phyloP scores from a whole-genome alignment of 2,888 invertebrate species.

The Protonemura montana region DNA sequence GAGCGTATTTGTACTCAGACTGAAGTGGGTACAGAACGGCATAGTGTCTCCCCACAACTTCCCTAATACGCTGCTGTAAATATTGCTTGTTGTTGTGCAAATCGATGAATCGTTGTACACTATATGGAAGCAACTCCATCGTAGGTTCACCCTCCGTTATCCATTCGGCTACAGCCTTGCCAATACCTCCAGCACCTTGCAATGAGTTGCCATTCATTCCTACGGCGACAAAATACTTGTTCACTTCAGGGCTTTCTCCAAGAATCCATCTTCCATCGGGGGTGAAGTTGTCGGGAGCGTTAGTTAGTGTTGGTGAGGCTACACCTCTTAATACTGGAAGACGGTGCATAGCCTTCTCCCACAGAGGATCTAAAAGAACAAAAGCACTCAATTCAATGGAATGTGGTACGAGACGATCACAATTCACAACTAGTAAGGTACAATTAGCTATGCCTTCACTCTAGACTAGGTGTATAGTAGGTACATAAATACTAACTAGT shows the following conservation, averaged over 20 bases:
- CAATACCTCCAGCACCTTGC: constrained; percentile 75
- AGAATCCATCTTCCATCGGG: constrained; percentile 75
- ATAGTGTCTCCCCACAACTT: constrained; percentile 71
- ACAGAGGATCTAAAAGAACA: constrained; percentile 59
- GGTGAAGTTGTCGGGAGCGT: constrained; percentile 75
- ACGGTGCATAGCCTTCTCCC: constrained; percentile 64
- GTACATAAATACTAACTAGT: too few species aligned
- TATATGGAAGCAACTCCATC: constrained; percentile 68
- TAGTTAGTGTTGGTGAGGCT: constrained; percentile 64
- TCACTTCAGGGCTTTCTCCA: constrained; percentile 72
- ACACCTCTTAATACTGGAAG: constrained; percentile 65
- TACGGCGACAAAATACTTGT: constrained; percentile 76
- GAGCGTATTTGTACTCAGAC: constrained; percentile 68
- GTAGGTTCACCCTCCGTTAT: constrained; percentile 71
- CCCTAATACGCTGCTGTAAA: constrained; percentile 69
- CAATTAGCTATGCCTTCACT: too few species aligned
- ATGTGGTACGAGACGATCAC: too few species aligned
- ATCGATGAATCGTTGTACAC: constrained; percentile 70
- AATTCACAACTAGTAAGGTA: too few species aligned
- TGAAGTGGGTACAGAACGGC: constrained; percentile 66
- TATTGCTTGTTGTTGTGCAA: constrained; percentile 71
- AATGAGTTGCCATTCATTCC: constrained; percentile 76
- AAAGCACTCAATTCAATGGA: not conserved
- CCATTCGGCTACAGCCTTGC: constrained; percentile 73
- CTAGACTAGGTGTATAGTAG: too few species aligned